Base-by-base conservation (phyloP, 2,113 vertebrate species). In the Menidia beryllina region DNA sequence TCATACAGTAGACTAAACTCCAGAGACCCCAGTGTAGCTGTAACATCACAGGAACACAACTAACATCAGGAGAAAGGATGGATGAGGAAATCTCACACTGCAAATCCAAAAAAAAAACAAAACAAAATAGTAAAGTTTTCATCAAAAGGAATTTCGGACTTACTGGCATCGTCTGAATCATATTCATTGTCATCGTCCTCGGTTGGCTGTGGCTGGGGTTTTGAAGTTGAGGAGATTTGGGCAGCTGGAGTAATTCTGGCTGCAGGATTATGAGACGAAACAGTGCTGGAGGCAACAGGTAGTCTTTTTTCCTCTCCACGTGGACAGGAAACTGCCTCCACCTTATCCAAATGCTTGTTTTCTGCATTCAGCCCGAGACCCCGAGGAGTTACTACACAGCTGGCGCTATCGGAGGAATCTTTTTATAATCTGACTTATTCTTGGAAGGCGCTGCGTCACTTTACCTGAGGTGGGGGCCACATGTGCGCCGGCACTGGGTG, bases 1-100 rank as follows among this genome's bases (percentile, higher is more conserved):
- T 96, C 93, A 0, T 96, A 97, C 2, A 97, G 94, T n/a, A 98
- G 92, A 61, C 94, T 97, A 93, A 98, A 98, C 77, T 98, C 96
- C 88, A 98, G 90, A 0, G 93, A 92, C 19, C 97, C 97, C 88
- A 98, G 91, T 0, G 96, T 97, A n/a, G 97, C 96, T 98, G 88
- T 19, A 81, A 0, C 74, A 65, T 72, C 61, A 80, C 55, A 82
- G 19, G 9, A 10, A 52, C 24, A 55, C 34, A n/a, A 5, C 5
- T 7, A 5, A 43, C 38, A 30, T 30, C 3, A 30, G 19, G 19
- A 23, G 11, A 6, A 4, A 15, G 19, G 38, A 58, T 10, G 11
- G 11, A 25, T 13, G 9, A 51, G 20, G 10, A 24, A 7, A 11
- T 24, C 12, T 1, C 14, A 14, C 5, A 34, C 10, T 34, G 10